A percentile compares a stretch with the other conserved stretches of the same genome.
Evolutionary conservation across 2,797 vertebrate species (phyloP).

Genomic region (Gila robusta): DNA sequence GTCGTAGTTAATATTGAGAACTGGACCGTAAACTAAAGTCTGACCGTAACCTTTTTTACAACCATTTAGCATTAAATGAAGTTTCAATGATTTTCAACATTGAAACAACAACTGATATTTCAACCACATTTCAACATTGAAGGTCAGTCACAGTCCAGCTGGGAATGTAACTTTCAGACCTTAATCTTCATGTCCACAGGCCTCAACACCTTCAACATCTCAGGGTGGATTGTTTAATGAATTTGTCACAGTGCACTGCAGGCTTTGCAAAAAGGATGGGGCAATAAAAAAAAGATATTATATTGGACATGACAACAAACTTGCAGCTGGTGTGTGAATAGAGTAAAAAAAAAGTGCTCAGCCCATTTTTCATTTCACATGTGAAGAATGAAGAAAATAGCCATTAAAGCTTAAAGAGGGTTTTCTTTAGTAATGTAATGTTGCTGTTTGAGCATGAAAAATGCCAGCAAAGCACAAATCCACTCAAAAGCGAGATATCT

Average conservation of each 20-base stretch:
- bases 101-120: not conserved
- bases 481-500: too few species aligned
- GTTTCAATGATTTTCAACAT: not conserved
- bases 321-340: not conserved
- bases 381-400: not conserved
- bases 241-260: not conserved
- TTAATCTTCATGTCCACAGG: constrained; percentile 1
- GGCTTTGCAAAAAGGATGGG: not conserved
- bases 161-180: not conserved
- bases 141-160: not conserved
- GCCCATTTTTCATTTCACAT: not conserved
- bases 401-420: not conserved
- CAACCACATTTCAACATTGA: not conserved
- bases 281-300: not conserved
- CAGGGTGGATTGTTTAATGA: not conserved
- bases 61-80: not conserved
- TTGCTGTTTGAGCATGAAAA: too few species aligned
- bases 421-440: too few species aligned
- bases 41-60: not conserved
- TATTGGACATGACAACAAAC: constrained; percentile 19
- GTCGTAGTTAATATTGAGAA: too few species aligned
- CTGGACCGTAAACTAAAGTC: too few species aligned
- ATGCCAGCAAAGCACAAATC: too few species aligned
- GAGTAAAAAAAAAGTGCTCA: not conserved
- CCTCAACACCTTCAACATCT: not conserved